These are phyloP conservation scores for Porites cylindrica DNA, from an alignment of 92 coral and sea anemone genomes.

Conservation along the genomic window DNA sequence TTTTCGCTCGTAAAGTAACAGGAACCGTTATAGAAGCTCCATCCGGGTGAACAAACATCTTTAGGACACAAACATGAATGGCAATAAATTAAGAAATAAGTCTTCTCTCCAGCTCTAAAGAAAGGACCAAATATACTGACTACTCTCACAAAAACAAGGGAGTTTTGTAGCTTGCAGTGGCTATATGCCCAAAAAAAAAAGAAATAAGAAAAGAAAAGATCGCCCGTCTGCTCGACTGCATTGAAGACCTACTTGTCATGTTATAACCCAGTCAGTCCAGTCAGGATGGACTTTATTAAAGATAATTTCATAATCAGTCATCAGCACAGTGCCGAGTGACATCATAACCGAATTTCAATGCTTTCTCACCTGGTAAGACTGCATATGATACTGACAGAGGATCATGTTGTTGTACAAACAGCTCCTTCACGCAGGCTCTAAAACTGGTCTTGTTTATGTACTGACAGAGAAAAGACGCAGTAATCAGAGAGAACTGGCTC, in stretches of 20 bases:
- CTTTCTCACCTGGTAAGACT: conserved; percentile 60
- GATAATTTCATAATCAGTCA: too few species aligned
- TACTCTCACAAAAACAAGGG: too few species aligned
- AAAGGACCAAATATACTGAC: too few species aligned
- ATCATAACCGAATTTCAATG: not conserved
- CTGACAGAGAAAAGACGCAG: conserved; percentile 9
- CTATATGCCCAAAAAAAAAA: too few species aligned
- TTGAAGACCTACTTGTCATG: too few species aligned
- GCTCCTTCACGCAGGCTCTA: conserved; percentile 78
- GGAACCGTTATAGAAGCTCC: conserved; percentile 73
- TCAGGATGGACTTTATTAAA: too few species aligned
- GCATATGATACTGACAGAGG: conserved; percentile 76
- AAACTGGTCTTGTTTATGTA: conserved; percentile 70
- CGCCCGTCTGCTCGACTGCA: too few species aligned
- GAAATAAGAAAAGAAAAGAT: too few species aligned
- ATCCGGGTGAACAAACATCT: conserved; percentile 72
- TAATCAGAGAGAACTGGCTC: not conserved
- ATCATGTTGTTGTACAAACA: conserved; percentile 64
- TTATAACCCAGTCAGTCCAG: too few species aligned
- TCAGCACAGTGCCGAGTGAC: not conserved
- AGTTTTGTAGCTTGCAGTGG: too few species aligned
- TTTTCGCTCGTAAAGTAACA: conserved; percentile 69
- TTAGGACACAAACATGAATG: not conserved
- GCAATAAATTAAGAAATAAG: not conserved
- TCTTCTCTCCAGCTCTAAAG: too few species aligned